A percentile compares a stretch with the other conserved stretches of the same genome.
Conservation (phyloP, 92 coral and sea anemone genomes). For the Epizoanthus scotinus region DNA sequence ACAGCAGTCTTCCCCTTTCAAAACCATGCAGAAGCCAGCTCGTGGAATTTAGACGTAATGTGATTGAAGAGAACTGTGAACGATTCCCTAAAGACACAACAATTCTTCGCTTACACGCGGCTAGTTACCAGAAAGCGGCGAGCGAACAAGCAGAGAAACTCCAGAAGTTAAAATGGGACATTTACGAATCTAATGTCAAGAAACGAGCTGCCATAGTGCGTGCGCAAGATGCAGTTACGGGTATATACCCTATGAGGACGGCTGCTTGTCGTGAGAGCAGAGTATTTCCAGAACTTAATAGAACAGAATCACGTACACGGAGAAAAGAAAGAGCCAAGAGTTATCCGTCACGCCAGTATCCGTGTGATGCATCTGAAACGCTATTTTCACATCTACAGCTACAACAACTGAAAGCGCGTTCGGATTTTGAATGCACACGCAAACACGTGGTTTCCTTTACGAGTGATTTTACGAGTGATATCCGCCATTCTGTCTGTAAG, state of each 20-base stretch:
- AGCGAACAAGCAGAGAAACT: constrained; percentile 39
- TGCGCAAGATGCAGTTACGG: neutral
- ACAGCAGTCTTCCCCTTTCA: neutral
- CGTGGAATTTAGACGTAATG: neutral
- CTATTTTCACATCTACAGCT: neutral
- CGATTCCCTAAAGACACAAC: constrained; percentile 3
- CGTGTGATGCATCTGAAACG: neutral
- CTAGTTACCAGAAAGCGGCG: neutral
- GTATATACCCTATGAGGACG: neutral
- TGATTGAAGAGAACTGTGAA: neutral
- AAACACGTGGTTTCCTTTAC: neutral
- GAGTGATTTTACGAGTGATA: neutral
- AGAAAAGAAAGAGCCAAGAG: constrained; percentile 8
- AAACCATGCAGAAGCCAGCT: neutral
- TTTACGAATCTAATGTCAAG: constrained; percentile 37
- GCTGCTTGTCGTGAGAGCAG: neutral
- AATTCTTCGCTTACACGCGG: constrained; percentile 3
- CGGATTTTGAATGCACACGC: neutral
- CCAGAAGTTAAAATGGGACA: constrained; percentile 47
- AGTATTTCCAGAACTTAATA: neutral
- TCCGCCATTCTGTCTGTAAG: neutral
- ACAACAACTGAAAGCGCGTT: neutral
- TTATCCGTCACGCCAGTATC: constrained; percentile 18
- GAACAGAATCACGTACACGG: neutral
- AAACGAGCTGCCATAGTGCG: neutral